Conservation (phyloP, 2,113 vertebrate species). For the Indri indri region DNA sequence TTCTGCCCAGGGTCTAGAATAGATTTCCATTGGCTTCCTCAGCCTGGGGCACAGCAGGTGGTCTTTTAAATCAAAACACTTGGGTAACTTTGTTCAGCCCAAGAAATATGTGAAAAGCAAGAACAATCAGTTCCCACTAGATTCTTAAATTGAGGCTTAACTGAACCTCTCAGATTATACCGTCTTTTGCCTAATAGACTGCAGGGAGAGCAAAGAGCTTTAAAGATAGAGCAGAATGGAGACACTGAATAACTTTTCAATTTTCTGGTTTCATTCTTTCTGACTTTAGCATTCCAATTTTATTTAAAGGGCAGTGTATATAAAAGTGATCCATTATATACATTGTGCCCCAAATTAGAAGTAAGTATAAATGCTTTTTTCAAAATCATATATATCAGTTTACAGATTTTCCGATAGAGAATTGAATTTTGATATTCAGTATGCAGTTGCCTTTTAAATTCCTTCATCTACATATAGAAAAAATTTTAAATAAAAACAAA, state of each 20-base stretch:
- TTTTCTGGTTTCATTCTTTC: not conserved
- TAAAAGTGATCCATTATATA: not conserved
- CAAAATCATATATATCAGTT: not conserved
- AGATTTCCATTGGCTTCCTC: constrained; percentile 44
- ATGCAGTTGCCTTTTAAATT: not conserved
- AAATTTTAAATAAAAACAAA: not conserved
- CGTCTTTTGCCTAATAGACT: not conserved
- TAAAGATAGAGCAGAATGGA: not conserved
- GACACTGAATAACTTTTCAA: not conserved
- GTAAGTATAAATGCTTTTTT: not conserved
- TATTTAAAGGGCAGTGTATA: not conserved
- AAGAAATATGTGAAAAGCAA: constrained; percentile 23
- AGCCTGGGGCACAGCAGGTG: not conserved
- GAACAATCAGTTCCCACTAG: not conserved
- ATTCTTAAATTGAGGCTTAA: not conserved
- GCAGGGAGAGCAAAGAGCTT: not conserved
- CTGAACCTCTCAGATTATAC: not conserved
- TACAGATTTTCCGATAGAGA: not conserved
- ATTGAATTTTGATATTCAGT: not conserved
- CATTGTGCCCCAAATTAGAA: not conserved
- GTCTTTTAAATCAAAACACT: constrained; percentile 37
- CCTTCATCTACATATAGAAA: not conserved
- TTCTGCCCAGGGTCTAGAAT: not conserved
- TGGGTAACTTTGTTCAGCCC: not conserved
- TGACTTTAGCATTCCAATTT: not conserved